phyloP scores from a whole-genome alignment of 1,140 invertebrate species.

The Halictus rubicundus region DNA sequence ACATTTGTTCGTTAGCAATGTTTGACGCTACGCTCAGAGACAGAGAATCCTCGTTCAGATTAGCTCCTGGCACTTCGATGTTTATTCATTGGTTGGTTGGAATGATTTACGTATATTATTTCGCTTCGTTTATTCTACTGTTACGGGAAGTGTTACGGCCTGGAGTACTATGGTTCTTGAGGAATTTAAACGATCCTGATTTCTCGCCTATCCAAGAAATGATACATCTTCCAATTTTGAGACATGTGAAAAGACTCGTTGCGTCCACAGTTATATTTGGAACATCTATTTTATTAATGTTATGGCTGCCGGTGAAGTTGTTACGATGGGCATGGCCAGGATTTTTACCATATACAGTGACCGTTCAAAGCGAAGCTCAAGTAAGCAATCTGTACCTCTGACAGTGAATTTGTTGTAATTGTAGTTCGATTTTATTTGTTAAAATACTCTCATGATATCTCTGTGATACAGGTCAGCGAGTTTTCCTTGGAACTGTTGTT shows the following conservation, averaged over 20 bases:
- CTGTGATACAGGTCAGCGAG: conserved; percentile 86
- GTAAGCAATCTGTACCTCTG: conserved; percentile 73
- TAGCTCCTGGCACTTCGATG: conserved; percentile 96
- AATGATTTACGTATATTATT: conserved; percentile 99
- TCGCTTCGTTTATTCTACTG: conserved; percentile 97
- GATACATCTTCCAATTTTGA: conserved; percentile 97
- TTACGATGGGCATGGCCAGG: conserved; percentile 91
- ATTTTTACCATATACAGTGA: conserved; percentile 96
- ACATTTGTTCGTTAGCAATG: conserved; percentile 97
- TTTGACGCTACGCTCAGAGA: conserved; percentile 96
- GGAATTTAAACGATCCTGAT: conserved; percentile 99
- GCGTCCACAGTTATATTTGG: conserved; percentile 98
- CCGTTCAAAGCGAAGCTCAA: conserved; percentile 89
- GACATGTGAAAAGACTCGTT: conserved; percentile 93
- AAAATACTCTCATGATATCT: conserved; percentile 18
- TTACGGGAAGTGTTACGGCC: conserved; percentile 96
- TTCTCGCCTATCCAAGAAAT: conserved; percentile 99
- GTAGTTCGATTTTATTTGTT: too few relatives aligned
- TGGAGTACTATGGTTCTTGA: conserved; percentile 97
- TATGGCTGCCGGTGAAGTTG: conserved; percentile 96
- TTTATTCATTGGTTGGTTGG: conserved; percentile 99
- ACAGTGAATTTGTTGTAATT: neutral
- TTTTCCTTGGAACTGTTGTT: conserved; percentile 95
- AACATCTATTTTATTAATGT: conserved; percentile 95
- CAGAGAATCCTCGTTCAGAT: conserved; percentile 91